These are phyloP conservation scores for Paracyclopina nana DNA, from an alignment of 1,140 invertebrate genomes.

Conservation along the genomic window DNA sequence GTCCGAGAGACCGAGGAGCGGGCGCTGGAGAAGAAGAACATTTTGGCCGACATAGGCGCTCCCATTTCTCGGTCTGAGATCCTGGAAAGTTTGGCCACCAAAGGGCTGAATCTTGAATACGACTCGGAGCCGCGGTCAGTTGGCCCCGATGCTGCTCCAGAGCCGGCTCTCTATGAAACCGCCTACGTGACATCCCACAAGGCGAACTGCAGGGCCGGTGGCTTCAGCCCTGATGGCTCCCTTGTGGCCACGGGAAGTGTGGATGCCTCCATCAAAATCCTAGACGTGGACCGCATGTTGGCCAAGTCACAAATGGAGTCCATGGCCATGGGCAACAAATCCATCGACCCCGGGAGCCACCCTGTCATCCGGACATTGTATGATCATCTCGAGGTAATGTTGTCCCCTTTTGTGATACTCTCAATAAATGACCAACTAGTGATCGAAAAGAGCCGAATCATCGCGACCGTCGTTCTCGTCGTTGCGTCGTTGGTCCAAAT, in stretches of 20 bases:
- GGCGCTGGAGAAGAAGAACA: not conserved
- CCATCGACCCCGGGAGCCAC: conserved; percentile 40
- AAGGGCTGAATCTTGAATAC: conserved; percentile 69
- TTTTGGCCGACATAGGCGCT: not conserved
- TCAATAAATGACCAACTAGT: conserved; percentile 10
- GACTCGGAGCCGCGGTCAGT: conserved; percentile 72
- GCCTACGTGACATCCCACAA: conserved; percentile 98
- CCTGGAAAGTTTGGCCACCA: too few relatives aligned
- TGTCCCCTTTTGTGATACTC: conserved; percentile 22
- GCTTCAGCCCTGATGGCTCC: conserved; percentile 81
- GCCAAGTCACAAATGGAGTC: conserved; percentile 76
- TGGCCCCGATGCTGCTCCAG: conserved; percentile 66
- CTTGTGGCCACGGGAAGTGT: conserved; percentile 93
- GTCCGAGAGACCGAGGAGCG: conserved; percentile 49
- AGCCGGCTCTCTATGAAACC: conserved; percentile 88
- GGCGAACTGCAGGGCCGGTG: conserved; percentile 54
- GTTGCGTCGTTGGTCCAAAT: too few relatives aligned
- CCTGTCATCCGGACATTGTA: conserved; percentile 96
- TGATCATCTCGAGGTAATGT: conserved; percentile 58
- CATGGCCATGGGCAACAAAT: conserved; percentile 39
- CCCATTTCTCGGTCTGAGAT: too few relatives aligned
- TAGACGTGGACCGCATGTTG: conserved; percentile 93
- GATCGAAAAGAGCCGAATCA: too few relatives aligned
- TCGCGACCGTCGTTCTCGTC: too few relatives aligned
- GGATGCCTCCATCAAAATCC: conserved; percentile 94